A percentile compares a stretch with the other conserved stretches of the same genome.
phyloP scores from a whole-genome alignment of 1,140 invertebrate genomes.

The fruit fly (Drosophila melanogaster) region Release_6_plus_ISO1_MT NT_033777.3:26815001-26815500 shows the following conservation, averaged over 20 bases:
- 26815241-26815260: constrained; percentile 47
- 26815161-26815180: constrained; percentile 54
- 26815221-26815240: constrained; percentile 65
- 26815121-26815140: constrained; percentile 23
- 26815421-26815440: constrained; percentile 71
- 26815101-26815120: constrained; percentile 50
- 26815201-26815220: constrained; percentile 72
- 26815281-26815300: constrained; percentile 68
- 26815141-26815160: constrained; percentile 59
- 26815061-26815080: constrained; percentile 63
- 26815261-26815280: constrained; percentile 80
- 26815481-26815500: neutral
- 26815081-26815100: constrained; percentile 27
- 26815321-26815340: constrained; percentile 12
- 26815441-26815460: constrained; percentile 44
- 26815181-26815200: constrained; percentile 81
- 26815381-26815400: constrained; percentile 39
- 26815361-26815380: constrained; percentile 53
- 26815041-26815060: constrained; percentile 19
- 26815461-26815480: neutral
- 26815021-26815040: constrained; percentile 43
- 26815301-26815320: constrained; percentile 66
- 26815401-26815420: constrained; percentile 44
- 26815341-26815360: constrained; percentile 11
- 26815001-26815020: constrained; percentile 52